Percentiles rank a stretch among this genome's conserved stretches.
phyloP scores from a whole-genome alignment of 2,113 vertebrate genomes.

The Sitta europaea region DNA sequence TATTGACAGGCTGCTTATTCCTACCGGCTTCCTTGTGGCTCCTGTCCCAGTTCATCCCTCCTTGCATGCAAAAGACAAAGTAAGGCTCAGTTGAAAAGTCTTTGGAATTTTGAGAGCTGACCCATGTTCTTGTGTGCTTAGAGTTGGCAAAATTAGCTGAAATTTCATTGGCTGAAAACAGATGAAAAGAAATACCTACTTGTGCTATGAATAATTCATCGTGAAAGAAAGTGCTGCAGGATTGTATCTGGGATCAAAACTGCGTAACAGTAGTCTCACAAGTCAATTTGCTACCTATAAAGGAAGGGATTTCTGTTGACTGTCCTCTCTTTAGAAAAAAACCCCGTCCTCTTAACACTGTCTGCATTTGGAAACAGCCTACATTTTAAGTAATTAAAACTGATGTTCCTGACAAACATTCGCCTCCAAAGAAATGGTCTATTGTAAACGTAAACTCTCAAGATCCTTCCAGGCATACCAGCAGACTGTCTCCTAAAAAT shows the following conservation, averaged over 20 bases:
- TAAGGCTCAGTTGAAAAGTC: background rate
- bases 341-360: background rate
- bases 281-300: background rate
- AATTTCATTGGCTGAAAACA: background rate
- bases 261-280: background rate
- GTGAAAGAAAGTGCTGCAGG: background rate
- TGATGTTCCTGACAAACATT: slow-evolving; percentile 46
- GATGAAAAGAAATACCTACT: background rate
- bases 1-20: background rate
- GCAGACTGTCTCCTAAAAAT: slow-evolving; percentile 58
- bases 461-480: slow-evolving; percentile 51
- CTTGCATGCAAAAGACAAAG: background rate
- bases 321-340: background rate
- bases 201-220: background rate
- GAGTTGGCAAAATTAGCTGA: background rate
- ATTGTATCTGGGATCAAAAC: background rate
- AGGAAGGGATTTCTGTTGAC: background rate
- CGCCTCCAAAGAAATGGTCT: slow-evolving; percentile 16
- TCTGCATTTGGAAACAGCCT: slow-evolving; percentile 37
- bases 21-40: background rate
- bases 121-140: background rate
- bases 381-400: slow-evolving; percentile 49
- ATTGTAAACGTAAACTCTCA: slow-evolving; percentile 40
- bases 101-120: background rate
- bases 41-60: background rate